phyloP scores from a whole-genome alignment of 2,113 vertebrate genomes.

The Gnathonemus longibarbis region DNA sequence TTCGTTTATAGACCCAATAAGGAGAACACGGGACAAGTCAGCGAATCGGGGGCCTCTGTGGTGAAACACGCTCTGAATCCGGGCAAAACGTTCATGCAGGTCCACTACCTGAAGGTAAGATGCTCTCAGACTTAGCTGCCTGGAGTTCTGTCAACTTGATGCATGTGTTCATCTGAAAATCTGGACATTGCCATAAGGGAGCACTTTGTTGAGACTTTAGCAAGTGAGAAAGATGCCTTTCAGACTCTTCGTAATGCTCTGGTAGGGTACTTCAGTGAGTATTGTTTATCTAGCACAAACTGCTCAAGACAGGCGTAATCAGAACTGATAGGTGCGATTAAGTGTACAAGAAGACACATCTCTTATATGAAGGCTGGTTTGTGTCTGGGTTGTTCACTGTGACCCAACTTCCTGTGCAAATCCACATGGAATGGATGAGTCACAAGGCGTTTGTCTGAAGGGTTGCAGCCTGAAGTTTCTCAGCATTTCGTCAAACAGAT shows the following conservation, averaged over 20 bases:
- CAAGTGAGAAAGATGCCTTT: not conserved
- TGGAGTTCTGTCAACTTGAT: not conserved
- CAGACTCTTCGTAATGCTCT: not conserved
- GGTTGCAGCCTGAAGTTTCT: not conserved
- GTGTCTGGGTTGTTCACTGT: not conserved
- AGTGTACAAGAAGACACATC: not conserved
- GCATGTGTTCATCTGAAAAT: not conserved
- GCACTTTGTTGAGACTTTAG: not conserved
- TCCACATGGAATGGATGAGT: constrained; percentile 2
- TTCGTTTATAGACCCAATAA: constrained; percentile 72
- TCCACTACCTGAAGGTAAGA: constrained; percentile 93
- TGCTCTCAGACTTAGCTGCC: not conserved
- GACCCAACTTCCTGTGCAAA: not conserved
- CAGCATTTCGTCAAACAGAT: not conserved
- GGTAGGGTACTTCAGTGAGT: not conserved
- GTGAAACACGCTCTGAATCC: constrained; percentile 88
- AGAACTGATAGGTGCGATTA: not conserved
- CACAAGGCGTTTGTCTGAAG: not conserved
- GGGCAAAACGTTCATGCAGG: constrained; percentile 90
- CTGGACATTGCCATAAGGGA: not conserved
- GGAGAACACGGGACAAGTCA: constrained; percentile 75
- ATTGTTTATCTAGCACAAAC: not conserved
- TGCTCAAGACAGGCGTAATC: not conserved
- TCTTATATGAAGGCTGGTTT: not conserved
- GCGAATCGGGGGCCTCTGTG: constrained; percentile 75